Evolutionary conservation across 2,888 invertebrate species (phyloP), one percentile per base, ranked within the genome.

Genomic region (Abscondita cerata): DNA sequence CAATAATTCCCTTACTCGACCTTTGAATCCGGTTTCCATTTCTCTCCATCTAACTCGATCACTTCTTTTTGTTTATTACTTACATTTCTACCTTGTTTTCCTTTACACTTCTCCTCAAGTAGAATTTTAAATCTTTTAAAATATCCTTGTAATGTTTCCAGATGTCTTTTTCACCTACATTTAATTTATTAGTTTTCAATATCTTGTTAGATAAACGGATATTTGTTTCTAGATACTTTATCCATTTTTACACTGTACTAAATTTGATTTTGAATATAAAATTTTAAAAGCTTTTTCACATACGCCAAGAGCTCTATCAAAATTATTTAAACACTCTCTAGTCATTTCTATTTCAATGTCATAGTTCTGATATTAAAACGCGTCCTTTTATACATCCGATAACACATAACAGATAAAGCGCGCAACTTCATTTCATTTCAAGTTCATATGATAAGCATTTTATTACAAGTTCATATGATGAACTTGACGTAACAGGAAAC

Each of bases 291-390:
- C n/a, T n/a, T n/a, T n/a, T n/a, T n/a, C n/a, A n/a, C n/a, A n/a
- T n/a, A 19, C 48, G 9, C 70, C 40, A 44, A 73, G 73, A 55
- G 54, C 59, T 48, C 74, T 73, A 62, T 73, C 69, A 54, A 12
- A 71, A 70, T n/a, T n/a, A n/a, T n/a, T n/a, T n/a, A n/a, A n/a
- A n/a, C n/a, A n/a, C n/a, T n/a, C n/a, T n/a, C n/a, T n/a, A n/a
- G n/a, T n/a, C n/a, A n/a, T n/a, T n/a, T n/a, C n/a, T n/a, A n/a
- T n/a, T n/a, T n/a, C n/a, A n/a, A n/a, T n/a, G n/a, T n/a, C n/a
- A n/a, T n/a, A n/a, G n/a, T n/a, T n/a, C n/a, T n/a, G n/a, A n/a
- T n/a, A n/a, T n/a, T n/a, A n/a, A n/a, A n/a, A n/a, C n/a, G n/a
- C n/a, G n/a, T n/a, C n/a, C n/a, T n/a, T n/a, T n/a, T n/a, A n/a